These are phyloP conservation scores for Onthophagus sagittarius DNA, from an alignment of 2,888 invertebrate species.

Conservation along the genomic window DNA sequence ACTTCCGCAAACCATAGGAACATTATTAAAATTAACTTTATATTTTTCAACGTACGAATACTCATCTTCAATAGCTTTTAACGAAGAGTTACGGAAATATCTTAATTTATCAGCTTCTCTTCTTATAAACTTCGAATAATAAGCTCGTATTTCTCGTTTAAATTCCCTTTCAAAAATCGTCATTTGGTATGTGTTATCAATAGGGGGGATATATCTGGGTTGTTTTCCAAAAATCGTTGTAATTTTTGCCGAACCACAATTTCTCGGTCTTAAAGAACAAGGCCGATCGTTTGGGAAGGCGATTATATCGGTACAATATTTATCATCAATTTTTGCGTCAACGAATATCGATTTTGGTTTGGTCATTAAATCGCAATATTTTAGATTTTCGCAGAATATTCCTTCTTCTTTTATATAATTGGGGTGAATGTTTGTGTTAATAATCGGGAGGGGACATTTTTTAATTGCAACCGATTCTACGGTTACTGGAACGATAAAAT, in stretches of 20 bases:
- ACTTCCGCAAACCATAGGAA: not conserved
- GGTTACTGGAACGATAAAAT: slow-evolving; percentile 1
- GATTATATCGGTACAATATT: slow-evolving; percentile 1
- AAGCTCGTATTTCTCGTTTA: not conserved
- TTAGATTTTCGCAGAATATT: slow-evolving; percentile 6
- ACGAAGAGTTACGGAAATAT: not conserved
- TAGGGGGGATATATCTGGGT: slow-evolving; percentile 10
- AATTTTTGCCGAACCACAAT: not conserved
- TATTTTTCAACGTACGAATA: not conserved
- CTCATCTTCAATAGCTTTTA: not conserved
- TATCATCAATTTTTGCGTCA: not conserved
- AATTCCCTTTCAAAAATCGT: slow-evolving; percentile 12
- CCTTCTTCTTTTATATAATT: slow-evolving; percentile 20
- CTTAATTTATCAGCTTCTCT: not conserved
- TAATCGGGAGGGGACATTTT: slow-evolving; percentile 1
- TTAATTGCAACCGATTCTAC: not conserved
- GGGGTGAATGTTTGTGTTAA: slow-evolving; percentile 13
- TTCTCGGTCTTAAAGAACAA: slow-evolving; percentile 11
- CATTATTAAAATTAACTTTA: slow-evolving; percentile 2
- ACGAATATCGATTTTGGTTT: slow-evolving; percentile 15
- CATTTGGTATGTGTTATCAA: slow-evolving; percentile 3
- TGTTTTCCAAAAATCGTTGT: slow-evolving; percentile 14
- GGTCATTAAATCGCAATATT: not conserved
- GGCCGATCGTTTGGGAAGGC: slow-evolving; percentile 18
- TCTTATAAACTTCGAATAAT: slow-evolving; percentile 11